These are phyloP conservation scores for Lasiurus borealis DNA, from an alignment of 2,113 vertebrate genomes.

Conservation along the genomic window DNA sequence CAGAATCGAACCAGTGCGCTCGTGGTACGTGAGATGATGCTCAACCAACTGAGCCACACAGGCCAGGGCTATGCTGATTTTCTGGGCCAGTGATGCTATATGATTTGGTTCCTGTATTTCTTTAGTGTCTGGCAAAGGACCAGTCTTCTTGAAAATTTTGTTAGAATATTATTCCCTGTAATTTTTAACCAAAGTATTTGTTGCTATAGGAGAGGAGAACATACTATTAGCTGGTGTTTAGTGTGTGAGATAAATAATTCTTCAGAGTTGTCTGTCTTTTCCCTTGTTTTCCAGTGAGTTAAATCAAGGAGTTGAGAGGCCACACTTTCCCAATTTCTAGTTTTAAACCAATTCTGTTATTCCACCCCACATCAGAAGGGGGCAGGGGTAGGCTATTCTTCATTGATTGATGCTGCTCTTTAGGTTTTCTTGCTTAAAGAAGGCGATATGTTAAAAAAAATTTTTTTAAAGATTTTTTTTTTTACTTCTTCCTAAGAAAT, in stretches of 20 bases:
- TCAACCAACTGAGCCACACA: not conserved
- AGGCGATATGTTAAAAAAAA: slow-evolving; percentile 42
- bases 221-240: not conserved
- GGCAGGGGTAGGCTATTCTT: slow-evolving; percentile 12
- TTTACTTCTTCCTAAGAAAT: not conserved
- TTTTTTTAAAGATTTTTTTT: not conserved
- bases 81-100: not conserved
- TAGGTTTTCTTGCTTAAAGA: not conserved
- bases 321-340: not conserved
- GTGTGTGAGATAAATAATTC: not conserved
- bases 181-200: slow-evolving; percentile 24
- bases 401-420: not conserved
- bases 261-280: slow-evolving; percentile 5
- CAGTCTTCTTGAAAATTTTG: slow-evolving; percentile 14
- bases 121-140: slow-evolving; percentile 10
- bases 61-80: not conserved
- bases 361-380: not conserved
- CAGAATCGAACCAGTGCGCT: not conserved
- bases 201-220: not conserved
- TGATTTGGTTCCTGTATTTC: slow-evolving; percentile 9
- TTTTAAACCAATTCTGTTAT: slow-evolving; percentile 42
- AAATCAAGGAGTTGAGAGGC: not conserved
- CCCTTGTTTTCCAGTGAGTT: not conserved
- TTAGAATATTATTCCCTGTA: slow-evolving; percentile 14
- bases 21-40: not conserved